Percentiles rank a stretch among this genome's conserved stretches.
These are phyloP conservation scores for Callimorpha dominula DNA, from an alignment of 2,888 invertebrate species.

Conservation along the genomic window DNA sequence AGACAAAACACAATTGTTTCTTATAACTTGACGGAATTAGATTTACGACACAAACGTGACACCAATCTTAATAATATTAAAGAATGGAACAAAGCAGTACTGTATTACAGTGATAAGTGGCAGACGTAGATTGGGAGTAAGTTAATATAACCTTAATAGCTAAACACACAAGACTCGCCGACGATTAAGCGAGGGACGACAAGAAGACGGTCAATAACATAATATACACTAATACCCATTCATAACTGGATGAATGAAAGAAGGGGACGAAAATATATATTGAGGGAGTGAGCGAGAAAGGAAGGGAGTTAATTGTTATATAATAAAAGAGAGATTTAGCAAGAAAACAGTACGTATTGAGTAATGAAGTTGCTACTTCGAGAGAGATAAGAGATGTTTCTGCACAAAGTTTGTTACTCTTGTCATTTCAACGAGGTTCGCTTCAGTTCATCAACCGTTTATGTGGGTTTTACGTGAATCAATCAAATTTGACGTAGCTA, in stretches of 20 bases:
- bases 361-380: slow-evolving; percentile 56
- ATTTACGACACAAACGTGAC: slow-evolving; percentile 35
- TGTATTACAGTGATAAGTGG: slow-evolving; percentile 45
- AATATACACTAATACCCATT: slow-evolving; percentile 63
- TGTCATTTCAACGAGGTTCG: slow-evolving; percentile 24
- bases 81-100: slow-evolving; percentile 39
- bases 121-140: slow-evolving; percentile 31
- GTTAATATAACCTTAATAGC: slow-evolving; percentile 37
- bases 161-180: slow-evolving; percentile 49
- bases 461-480: slow-evolving; percentile 28
- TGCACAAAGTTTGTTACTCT: slow-evolving; percentile 31
- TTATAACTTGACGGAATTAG: slow-evolving; percentile 19
- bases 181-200: slow-evolving; percentile 49
- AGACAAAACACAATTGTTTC: slow-evolving; percentile 9
- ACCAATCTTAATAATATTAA: slow-evolving; percentile 51
- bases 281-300: slow-evolving; percentile 24
- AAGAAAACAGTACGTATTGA: slow-evolving; percentile 45
- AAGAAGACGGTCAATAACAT: slow-evolving; percentile 61
- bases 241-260: slow-evolving; percentile 56
- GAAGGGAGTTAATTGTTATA: slow-evolving; percentile 55
- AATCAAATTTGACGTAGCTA: slow-evolving; percentile 9
- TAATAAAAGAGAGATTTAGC: slow-evolving; percentile 60
- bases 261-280: slow-evolving; percentile 34
- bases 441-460: slow-evolving; percentile 17
- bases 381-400: slow-evolving; percentile 38